A percentile compares a stretch with the other conserved stretches of the same genome.
Conservation (phyloP, 2,797 vertebrate species). For the Centroberyx gerrardi region DNA sequence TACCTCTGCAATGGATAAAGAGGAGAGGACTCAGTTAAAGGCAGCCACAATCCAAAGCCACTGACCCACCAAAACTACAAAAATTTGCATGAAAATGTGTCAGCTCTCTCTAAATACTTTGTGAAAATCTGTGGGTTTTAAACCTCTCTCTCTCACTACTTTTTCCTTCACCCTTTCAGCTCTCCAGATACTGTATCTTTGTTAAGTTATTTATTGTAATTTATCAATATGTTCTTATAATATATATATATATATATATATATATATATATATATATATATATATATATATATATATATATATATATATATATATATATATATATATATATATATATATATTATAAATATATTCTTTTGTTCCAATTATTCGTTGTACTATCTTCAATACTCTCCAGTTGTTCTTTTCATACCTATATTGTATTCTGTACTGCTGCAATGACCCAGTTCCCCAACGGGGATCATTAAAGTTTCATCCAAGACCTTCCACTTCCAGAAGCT, state of each 20-base stretch:
- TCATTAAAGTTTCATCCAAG: background rate
- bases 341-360: background rate
- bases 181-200: too few relatives aligned
- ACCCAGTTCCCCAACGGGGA: background rate
- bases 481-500: background rate
- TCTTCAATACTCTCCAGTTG: background rate
- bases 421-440: background rate
- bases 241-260: background rate
- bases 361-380: too few relatives aligned
- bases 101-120: too few relatives aligned
- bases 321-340: background rate
- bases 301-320: background rate
- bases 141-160: background rate
- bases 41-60: background rate
- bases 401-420: background rate
- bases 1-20: slow-evolving; percentile 87
- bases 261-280: background rate
- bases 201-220: too few relatives aligned
- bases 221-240: background rate
- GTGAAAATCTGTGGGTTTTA: background rate
- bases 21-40: slow-evolving; percentile 1
- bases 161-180: background rate
- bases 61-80: slow-evolving; percentile 8
- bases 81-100: background rate
- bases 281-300: background rate